Conservation (phyloP, 1,140 invertebrate species). For the Lasaia peninsularis region DNA sequence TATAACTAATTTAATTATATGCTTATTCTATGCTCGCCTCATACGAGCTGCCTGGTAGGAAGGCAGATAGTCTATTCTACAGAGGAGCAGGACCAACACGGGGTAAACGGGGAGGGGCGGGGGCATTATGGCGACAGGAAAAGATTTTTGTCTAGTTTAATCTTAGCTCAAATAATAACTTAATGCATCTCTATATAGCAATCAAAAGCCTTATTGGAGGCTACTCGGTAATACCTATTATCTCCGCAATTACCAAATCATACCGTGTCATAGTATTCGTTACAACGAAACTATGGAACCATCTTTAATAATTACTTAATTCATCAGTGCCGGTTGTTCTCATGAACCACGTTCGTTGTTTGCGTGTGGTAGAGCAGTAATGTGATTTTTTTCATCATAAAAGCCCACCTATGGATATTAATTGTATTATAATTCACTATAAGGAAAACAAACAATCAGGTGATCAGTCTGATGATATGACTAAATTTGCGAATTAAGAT, state of each 20-base stretch:
- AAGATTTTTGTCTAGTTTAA: too few species aligned
- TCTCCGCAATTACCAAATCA: not conserved
- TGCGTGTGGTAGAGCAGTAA: slow-evolving; percentile 6
- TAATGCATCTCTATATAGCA: not conserved
- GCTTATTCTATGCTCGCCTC: too few species aligned
- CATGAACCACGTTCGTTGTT: not conserved
- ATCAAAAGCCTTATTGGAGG: slow-evolving; percentile 1
- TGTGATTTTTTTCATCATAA: not conserved
- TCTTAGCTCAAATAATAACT: too few species aligned
- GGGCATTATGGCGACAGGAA: too few species aligned
- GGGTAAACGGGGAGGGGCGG: too few species aligned
- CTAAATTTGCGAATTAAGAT: too few species aligned
- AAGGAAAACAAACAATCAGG: not conserved
- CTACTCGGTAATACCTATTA: slow-evolving; percentile 7
- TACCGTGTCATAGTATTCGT: slow-evolving; percentile 1
- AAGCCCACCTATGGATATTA: not conserved
- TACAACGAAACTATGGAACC: not conserved
- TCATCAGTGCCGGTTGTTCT: not conserved
- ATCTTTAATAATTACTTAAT: slow-evolving; percentile 4
- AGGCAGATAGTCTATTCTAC: too few species aligned
- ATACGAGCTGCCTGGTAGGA: too few species aligned
- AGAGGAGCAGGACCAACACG: too few species aligned
- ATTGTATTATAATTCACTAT: not conserved
- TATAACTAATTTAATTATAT: too few species aligned
- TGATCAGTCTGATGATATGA: not conserved